Base-by-base conservation (phyloP, 2,888 invertebrate species). In the Caenorhabditis parvicauda region DNA sequence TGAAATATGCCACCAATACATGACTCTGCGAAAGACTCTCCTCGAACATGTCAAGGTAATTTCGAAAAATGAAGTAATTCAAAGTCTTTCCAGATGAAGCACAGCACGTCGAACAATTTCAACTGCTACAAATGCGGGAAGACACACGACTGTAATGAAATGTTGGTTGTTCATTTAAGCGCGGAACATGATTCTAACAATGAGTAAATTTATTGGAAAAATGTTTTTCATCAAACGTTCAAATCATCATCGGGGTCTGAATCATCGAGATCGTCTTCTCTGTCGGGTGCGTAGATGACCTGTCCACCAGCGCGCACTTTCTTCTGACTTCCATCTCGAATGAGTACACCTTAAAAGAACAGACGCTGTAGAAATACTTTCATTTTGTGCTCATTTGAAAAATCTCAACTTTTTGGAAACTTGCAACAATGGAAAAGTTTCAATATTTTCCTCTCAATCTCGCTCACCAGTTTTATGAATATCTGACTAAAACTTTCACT, bases 291-390 rank as follows among this genome's bases (percentile, higher is more conserved):
- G 53, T 77, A 77, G 37, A 77, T 67, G 32, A 77, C 62, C 41
- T 73, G 69, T 6, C 77, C 77, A 25, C 77, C 77, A 19, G 65
- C 70, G 22, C 73, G 60, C 25, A 74, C 66, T 51, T 72, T 74
- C 85, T 95, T 98, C 55, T 95, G 67, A 0, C 66, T 48, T 0
- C 56, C 53, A 19, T 72, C 69, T 35, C 72, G 65, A 37, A 71
- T 53, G 2, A 71, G 74, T 7, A 76, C 61, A 28, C 71, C 72
- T 72, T 17, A 9, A 70, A 57, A 29, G 37, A 17, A n/a, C 19
- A 41, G 19, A n/a, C 1, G 14, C 12, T 41, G 9, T n/a, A 41
- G 41, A 19, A 14, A n/a, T n/a, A 9, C 7, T 41, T n/a, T 28
- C 29, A 21, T 6, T 19, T 22, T 25, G 17, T 25, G 22, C 44